Evolutionary conservation across 2,113 vertebrate species (phyloP).

Genomic region (Ochotona princeps): DNA sequence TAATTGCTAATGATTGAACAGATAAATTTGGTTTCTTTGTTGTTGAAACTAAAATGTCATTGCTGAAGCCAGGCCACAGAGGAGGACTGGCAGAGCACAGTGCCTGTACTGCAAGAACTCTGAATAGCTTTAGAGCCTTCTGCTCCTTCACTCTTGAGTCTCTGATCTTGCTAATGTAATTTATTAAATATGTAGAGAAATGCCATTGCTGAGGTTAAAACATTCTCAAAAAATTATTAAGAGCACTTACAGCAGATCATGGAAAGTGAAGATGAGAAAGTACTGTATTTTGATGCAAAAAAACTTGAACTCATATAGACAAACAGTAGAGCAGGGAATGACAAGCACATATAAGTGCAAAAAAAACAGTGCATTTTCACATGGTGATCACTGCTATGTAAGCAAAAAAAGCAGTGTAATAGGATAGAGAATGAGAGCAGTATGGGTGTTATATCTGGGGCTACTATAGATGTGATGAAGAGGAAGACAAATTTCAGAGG

Average conservation of each 20-base stretch:
- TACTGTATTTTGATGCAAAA: no score
- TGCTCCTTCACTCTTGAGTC: background rate
- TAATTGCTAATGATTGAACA: slow-evolving; percentile 21
- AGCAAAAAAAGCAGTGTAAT: background rate
- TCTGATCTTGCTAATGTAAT: background rate
- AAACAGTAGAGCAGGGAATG: background rate
- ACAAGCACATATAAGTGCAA: background rate
- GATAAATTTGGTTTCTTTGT: background rate
- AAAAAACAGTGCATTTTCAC: background rate
- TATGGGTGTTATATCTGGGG: background rate
- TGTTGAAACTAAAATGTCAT: background rate
- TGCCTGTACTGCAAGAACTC: accelerated
- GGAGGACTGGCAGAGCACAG: background rate
- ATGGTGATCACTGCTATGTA: no score
- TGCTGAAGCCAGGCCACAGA: background rate
- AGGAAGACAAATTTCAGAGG: background rate
- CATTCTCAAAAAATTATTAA: background rate
- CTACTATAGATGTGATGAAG: background rate
- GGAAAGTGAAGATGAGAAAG: no score
- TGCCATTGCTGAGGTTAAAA: background rate
- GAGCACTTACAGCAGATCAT: no score
- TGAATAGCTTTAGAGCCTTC: background rate
- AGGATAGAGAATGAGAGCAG: no score
- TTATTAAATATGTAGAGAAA: background rate
- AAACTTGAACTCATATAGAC: no score